Base-by-base conservation (phyloP, 2,797 vertebrate genomes). In the Amazona finschi region DNA sequence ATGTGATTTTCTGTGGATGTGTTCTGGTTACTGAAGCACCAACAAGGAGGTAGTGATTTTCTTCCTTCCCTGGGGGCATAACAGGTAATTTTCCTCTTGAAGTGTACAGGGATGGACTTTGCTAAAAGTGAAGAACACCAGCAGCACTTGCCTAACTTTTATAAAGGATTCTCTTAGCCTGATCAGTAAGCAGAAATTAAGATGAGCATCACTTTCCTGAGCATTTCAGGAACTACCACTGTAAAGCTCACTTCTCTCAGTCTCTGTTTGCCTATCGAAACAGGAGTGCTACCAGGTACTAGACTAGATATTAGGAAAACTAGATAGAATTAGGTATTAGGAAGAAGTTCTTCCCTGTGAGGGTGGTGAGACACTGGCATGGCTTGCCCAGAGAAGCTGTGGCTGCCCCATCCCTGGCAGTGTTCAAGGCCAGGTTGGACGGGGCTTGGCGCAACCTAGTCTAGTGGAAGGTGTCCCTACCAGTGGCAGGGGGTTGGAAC, bases 231-330 rank as follows among this genome's bases (percentile, higher is more conserved):
- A 69, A 3, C 41, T 31, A 22, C 18, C 14, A 14, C 17, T 21
- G 4, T 8, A 20, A 52, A 82, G 16, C 17, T 41, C 1, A 0
- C 30, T 78, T 61, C 47, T 24, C 9, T 22, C 3, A 1, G 25
- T 24, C 39, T 80, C 61, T 14, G 3, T 28, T n/a, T 64, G 43
- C 33, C 49, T 55, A 2, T 33, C 0, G 3, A 15, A 77, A 41
- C 52, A 41, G 41, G n/a, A 15, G 10, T 4, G 1, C 46, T 15
- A 24, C n/a, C 33, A 15, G n/a, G 21, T 57, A 33, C 14, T 57
- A 57, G 33, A 36, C 22, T 58, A 36, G 55, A 11, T 58, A 58
- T 36, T 11, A 58, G n/a, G 22, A 25, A 58, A 58, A 11, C 16
- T 36, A 58, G 55, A 24, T 58, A 58, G 55, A 58, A 36, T 58